Percentiles rank a stretch among this genome's conserved stretches.
Conservation (phyloP, 2,888 invertebrate species). For the Epinotia ramella region DNA sequence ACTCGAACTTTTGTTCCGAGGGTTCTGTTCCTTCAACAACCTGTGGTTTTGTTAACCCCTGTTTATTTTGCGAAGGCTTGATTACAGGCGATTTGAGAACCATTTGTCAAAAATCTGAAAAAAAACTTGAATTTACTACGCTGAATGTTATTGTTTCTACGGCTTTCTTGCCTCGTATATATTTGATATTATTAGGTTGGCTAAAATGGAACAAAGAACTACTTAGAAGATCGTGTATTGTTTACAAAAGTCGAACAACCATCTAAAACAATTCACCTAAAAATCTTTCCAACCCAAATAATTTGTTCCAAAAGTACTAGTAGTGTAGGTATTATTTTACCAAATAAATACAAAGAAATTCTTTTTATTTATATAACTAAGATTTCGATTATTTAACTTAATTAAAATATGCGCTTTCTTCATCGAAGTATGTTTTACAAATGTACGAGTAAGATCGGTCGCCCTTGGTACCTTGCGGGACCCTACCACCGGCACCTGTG, state of each 20-base stretch:
- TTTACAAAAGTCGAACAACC: too few relatives aligned
- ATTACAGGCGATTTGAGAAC: background rate
- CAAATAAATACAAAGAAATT: too few relatives aligned
- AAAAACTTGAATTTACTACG: background rate
- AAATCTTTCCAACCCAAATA: too few relatives aligned
- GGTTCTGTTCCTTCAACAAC: constrained; percentile 39
- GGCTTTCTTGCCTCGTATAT: too few relatives aligned
- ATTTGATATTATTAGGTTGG: too few relatives aligned
- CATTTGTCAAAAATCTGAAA: background rate
- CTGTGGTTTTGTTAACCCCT: background rate
- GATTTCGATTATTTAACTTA: background rate
- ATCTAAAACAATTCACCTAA: too few relatives aligned
- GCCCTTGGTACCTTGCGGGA: background rate
- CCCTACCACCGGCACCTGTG: constrained; percentile 66
- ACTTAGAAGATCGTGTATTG: too few relatives aligned
- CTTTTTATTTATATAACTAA: background rate
- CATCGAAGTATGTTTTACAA: background rate
- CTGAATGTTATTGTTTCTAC: background rate
- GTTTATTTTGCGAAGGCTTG: background rate
- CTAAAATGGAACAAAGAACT: too few relatives aligned
- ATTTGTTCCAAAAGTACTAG: too few relatives aligned
- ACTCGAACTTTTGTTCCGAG: constrained; percentile 28
- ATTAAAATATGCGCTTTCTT: background rate
- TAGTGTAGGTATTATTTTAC: too few relatives aligned
- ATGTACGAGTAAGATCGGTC: background rate